Evolutionary conservation across 2,797 vertebrate species (phyloP), one percentile per base, ranked within the genome.

Genomic region (Scleropages formosus): DNA sequence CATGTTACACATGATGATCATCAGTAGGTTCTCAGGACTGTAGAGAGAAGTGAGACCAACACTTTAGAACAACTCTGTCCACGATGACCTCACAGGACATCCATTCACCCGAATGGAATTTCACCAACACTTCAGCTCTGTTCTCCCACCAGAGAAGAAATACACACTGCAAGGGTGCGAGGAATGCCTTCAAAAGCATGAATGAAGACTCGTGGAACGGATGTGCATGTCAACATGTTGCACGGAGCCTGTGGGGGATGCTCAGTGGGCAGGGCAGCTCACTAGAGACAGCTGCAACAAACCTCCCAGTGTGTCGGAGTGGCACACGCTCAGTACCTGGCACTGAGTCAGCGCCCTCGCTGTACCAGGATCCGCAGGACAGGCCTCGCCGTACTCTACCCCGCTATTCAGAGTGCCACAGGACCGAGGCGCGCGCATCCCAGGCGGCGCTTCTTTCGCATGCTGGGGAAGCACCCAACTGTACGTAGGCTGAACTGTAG

Each of bases 341-440:
- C 63, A 44, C 15, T 18, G 26, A 18, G 58, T 64, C 76, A 78
- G 20, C 18, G 53, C 8, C 72, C 71, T 61, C 20, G 46, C 39
- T 62, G 58, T 68, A 68, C 64, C 72, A 78, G 72, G 53, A 44
- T 69, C 56, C 24, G 44, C 61, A 64, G 39, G 58, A 73, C 64
- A 46, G 22, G 49, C 26, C 53, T 8, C 31, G 18, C 53, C 24
- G 61, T 46, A 13, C 18, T 6, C 22, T 20, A 4, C 13, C 53
- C 26, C 10, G 9, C 27, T 60, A 67, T 15, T 47, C 20, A 61
- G 8, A 68, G 64, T 46, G 46, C 59, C 64, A 44, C 27, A 24
- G 65, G n/a, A 44, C 22, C 11, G 22, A 16, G 22, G 10, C 53
- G 60, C 18, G 72, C 13, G 65, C 61, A 20, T 47, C 24, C 46